Percentiles rank a stretch among this genome's conserved stretches.
phyloP scores from a whole-genome alignment of 2,797 vertebrate genomes.

The Phrynocephalus forsythii region DNA sequence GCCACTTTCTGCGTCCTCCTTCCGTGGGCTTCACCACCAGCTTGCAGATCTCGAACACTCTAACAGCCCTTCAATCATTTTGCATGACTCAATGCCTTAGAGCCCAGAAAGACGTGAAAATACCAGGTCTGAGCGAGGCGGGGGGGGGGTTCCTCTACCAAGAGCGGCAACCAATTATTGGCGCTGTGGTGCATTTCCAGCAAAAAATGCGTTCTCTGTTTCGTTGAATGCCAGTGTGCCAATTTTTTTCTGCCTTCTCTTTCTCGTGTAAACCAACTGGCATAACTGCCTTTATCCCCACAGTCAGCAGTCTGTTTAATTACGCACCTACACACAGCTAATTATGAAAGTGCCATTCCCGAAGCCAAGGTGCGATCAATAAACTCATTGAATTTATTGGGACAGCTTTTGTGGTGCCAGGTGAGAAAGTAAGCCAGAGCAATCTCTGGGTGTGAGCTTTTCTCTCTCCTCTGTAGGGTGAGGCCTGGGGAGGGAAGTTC shows the following conservation, averaged over 20 bases:
- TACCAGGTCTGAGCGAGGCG: too few species aligned
- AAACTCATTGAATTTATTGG: accelerated
- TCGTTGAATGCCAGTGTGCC: neutral
- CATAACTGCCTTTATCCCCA: neutral
- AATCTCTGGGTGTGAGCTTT: accelerated
- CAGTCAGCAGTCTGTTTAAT: neutral
- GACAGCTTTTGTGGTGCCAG: neutral
- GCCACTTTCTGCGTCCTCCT: too few species aligned
- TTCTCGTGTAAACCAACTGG: accelerated
- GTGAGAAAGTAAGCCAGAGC: neutral
- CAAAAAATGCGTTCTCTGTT: neutral
- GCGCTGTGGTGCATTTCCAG: neutral
- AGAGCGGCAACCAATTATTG: neutral
- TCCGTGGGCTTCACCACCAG: too few species aligned
- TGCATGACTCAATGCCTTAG: too few species aligned
- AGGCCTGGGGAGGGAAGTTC: neutral
- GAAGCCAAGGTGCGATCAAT: neutral
- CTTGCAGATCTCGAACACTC: too few species aligned
- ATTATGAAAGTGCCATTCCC: neutral
- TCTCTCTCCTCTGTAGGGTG: neutral
- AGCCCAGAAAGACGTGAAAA: too few species aligned
- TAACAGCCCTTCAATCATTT: too few species aligned
- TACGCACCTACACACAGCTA: neutral
- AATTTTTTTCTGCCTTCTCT: too few species aligned
- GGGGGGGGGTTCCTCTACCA: neutral